Base-by-base conservation (phyloP, 2,113 vertebrate genomes). In the Ptychochromis oligacanthus region DNA sequence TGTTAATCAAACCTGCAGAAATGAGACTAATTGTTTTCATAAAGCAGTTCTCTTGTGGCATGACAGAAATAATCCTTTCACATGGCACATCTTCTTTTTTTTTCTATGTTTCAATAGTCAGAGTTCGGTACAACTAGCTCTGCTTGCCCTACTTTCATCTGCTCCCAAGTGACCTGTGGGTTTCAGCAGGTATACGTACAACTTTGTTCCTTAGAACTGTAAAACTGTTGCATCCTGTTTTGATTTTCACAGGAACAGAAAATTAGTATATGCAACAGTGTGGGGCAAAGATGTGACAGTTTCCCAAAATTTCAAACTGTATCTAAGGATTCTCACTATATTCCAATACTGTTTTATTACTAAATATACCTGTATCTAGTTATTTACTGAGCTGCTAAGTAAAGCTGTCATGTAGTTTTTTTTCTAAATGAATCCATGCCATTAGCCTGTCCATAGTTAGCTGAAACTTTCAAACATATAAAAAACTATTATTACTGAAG, bases 11-110 rank as follows among this genome's bases (percentile, higher is more conserved):
- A 94, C 84, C 89, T 88, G 85, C 79, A 89, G 82, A 87, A 94
- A 93, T 92, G 74, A 92, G 92, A 94, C 93, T 94, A 94, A 94
- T 94, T 94, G 94, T 94, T 94, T 93, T 93, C 83, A 52, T 76
- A 43, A 72, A 14, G 77, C 58, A 2, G 81, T 57, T 87, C 92
- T 92, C 91, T 52, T 59, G 89, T 84, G 92, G 89, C 52, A 8
- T 2, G 84, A 88, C 91, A 75, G 86, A 86, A 94, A 92, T 89
- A 91, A 89, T 90, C 89, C 81, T 59, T 82, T 76, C 78, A 83
- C 52, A 79, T 86, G 22, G 14, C 34, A 28, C 59, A 24, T 65
- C 20, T 28, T 75, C 43, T 18, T 62, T 40, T 56, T 59, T 75
- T 43, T 54, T 40, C 6, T 26, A 11, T 38, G 26, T 75, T 75